These are phyloP conservation scores for Heterochromis multidens DNA, from an alignment of 2,113 vertebrate species.

Conservation along the genomic window DNA sequence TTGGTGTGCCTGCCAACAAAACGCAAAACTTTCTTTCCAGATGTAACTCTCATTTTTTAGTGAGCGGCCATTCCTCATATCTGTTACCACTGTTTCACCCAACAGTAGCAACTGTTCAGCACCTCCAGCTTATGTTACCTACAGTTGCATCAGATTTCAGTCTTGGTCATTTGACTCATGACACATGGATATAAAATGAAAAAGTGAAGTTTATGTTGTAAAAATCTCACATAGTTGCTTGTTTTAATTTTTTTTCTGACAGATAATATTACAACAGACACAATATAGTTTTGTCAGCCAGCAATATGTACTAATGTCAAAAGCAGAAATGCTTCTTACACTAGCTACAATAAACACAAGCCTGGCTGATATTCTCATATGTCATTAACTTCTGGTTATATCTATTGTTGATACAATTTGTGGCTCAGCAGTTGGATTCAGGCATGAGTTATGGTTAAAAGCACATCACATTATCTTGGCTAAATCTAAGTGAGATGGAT, in stretches of 20 bases:
- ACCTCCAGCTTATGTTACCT: neutral
- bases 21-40: neutral
- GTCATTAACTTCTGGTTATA: neutral
- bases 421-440: neutral
- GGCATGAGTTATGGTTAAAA: neutral
- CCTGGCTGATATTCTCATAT: neutral
- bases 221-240: neutral
- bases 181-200: neutral
- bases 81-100: neutral
- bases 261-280: neutral
- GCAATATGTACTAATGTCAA: neutral
- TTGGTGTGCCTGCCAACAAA: neutral
- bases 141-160: slow-evolving; percentile 43
- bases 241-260: neutral
- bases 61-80: neutral
- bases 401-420: neutral
- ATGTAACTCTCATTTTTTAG: neutral
- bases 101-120: neutral
- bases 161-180: neutral
- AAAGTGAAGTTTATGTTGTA: neutral
- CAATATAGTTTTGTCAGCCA: neutral
- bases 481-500: neutral
- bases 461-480: neutral
- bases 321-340: neutral
- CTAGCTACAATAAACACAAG: neutral